Conservation (phyloP, 2,888 invertebrate genomes). For the Heterodera filipjevi region DNA sequence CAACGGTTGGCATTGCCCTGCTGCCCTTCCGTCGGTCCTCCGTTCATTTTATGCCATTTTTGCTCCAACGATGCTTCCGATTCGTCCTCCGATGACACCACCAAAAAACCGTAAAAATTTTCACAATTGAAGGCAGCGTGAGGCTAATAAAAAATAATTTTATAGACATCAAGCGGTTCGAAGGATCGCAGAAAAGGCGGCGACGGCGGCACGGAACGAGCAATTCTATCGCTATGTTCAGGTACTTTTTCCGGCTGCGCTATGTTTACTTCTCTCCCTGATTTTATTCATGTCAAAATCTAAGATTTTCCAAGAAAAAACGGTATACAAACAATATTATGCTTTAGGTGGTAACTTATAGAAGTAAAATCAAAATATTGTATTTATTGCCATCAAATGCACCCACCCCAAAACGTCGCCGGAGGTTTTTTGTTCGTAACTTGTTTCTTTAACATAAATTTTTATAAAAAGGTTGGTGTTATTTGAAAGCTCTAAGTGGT, state of each 20-base stretch:
- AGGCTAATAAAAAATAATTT: not conserved
- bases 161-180: not conserved
- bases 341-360: too few species aligned
- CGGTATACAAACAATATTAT: too few species aligned
- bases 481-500: too few species aligned
- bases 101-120: not conserved
- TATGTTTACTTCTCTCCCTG: too few species aligned
- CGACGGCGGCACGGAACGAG: not conserved
- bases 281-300: too few species aligned
- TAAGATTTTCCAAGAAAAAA: too few species aligned
- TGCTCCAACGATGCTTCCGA: not conserved
- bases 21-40: not conserved
- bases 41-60: not conserved
- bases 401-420: too few species aligned
- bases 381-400: too few species aligned
- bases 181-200: not conserved
- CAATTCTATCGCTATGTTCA: not conserved
- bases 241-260: constrained; percentile 8
- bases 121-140: not conserved
- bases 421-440: too few species aligned
- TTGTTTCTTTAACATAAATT: too few species aligned
- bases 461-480: too few species aligned
- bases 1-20: not conserved
- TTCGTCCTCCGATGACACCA: not conserved
- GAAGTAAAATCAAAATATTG: too few species aligned